phyloP scores from a whole-genome alignment of 1,140 invertebrate genomes.

The Homarus americanus region DNA sequence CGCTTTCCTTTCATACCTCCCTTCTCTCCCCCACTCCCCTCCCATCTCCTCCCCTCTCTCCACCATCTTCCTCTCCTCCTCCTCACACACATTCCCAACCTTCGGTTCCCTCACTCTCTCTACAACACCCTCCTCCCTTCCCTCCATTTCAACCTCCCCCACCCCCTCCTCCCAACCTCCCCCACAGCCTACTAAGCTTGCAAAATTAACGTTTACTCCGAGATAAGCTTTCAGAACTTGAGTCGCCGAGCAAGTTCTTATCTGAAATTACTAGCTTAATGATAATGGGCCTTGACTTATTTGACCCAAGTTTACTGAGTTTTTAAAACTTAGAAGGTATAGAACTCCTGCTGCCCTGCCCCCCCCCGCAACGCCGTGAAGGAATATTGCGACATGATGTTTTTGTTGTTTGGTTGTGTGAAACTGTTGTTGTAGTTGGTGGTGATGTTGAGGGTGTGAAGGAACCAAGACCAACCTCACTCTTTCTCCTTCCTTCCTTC shows the following conservation, averaged over 20 bases:
- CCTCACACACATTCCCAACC: neutral
- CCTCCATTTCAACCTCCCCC: neutral
- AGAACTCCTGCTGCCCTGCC: no score
- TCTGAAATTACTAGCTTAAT: constrained; percentile 69
- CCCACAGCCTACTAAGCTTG: constrained; percentile 23
- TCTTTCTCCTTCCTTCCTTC: neutral
- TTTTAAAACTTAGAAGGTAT: constrained; percentile 37
- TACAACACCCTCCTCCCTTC: neutral
- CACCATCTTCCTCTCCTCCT: neutral
- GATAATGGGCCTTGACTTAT: constrained; percentile 71
- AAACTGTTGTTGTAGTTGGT: neutral
- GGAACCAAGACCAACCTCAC: no score
- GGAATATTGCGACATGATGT: no score
- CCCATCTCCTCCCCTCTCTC: neutral
- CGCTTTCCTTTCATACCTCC: neutral
- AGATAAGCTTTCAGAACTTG: constrained; percentile 65
- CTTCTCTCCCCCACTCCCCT: neutral
- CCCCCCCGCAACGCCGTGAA: no score
- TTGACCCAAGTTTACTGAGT: constrained; percentile 57
- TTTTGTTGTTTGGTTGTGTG: neutral
- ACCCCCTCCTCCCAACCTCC: neutral
- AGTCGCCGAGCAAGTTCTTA: constrained; percentile 50
- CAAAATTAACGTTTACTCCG: constrained; percentile 57
- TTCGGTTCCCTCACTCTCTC: neutral
- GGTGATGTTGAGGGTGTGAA: neutral